Conservation (phyloP, 2,113 vertebrate genomes). For the Phyllostomus discolor region DNA sequence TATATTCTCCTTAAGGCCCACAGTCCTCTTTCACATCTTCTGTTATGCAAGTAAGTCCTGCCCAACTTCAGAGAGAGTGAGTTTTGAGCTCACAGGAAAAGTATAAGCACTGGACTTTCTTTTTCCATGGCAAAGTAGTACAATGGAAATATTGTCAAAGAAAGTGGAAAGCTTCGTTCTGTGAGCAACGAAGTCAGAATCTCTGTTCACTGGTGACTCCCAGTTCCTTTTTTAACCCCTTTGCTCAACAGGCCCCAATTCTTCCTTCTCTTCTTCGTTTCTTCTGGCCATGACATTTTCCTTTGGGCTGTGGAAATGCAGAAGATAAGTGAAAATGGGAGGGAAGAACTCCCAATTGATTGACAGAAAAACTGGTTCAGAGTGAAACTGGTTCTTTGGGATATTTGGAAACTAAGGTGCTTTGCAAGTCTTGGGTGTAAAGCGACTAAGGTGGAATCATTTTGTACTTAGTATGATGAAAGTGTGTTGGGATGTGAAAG, state of each 20-base stretch:
- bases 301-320: neutral
- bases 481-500: neutral
- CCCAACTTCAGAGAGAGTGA: neutral
- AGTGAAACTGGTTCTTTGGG: neutral
- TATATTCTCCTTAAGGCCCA: neutral
- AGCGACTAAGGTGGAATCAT: neutral
- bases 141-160: neutral
- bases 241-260: neutral
- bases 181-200: neutral
- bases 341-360: neutral
- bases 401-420: neutral
- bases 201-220: neutral
- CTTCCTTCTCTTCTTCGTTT: neutral
- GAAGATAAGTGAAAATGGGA: neutral
- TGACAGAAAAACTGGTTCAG: slow-evolving; percentile 21
- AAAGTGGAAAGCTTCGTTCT: neutral
- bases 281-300: neutral
- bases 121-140: neutral
- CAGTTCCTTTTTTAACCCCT: neutral
- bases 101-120: neutral
- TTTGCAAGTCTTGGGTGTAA: neutral
- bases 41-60: neutral
- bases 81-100: neutral
- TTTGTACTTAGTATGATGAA: neutral
- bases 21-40: neutral